Evolutionary conservation across 2,797 vertebrate species (phyloP), one percentile per base, ranked within the genome.

Genomic region (Melanotaenia nigrans): DNA sequence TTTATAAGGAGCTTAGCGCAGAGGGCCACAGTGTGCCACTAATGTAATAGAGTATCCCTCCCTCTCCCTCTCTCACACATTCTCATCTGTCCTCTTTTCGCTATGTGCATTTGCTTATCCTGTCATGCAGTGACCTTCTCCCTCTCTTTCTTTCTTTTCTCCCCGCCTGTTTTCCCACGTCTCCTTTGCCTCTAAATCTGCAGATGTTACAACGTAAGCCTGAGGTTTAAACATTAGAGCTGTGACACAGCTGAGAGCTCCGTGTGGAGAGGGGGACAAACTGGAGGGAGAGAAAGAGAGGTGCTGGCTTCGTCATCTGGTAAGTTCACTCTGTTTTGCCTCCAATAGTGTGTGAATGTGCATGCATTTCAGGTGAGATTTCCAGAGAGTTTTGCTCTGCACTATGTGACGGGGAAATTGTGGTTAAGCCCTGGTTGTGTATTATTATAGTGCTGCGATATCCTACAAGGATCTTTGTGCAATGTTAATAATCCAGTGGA

Each of bases 1-100:
- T 93, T 94, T 90, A 92, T 94, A 94, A 95, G 93, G 85, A 94
- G 94, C 92, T 95, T 94, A 94, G 83, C 86, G 83, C 83, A 93
- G 85, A 91, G 85, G 91, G 91, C 88, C 92, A 92, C 87, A 89
- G 90, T 90, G 92, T 90, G 89, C 90, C 89, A 89, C 90, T 91
- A 93, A 93, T 93, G 92, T 92, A 93, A 92, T 90, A 81, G 90
- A 84, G 81, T 90, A 82, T 87, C 68, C 85, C 84, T 83, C 86
- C 68, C 87, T 65, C 85, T 47, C 80, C 55, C 75, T 45, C 77
- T 61, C 73, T 58, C 68, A 58, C 63, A 72, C 64, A 72, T 71
- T 85, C 85, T 84, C 70, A 80, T 81, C 79, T 91, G 90, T 87
- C 87, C 90, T 90, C 90, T 78, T 93, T 92, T 88, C 84, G 84